Percentiles rank a stretch among this genome's conserved stretches.
Conservation (phyloP, 2,797 vertebrate genomes). For the Cyprinella venusta region DNA sequence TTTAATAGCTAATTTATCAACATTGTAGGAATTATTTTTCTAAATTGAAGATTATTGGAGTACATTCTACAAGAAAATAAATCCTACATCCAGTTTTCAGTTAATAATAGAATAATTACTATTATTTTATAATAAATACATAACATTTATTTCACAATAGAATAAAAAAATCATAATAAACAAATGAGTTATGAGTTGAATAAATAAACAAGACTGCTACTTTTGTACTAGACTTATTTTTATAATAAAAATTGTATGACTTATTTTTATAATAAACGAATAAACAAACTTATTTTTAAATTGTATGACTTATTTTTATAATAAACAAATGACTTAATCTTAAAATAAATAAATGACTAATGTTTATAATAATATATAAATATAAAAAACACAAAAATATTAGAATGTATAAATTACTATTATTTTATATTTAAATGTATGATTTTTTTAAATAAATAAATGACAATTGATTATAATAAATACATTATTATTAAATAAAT, state of each 20-base stretch:
- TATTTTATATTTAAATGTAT: background rate
- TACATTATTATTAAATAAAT: background rate
- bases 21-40: background rate
- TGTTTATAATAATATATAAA: background rate
- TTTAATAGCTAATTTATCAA: background rate
- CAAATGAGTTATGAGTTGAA: background rate
- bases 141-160: background rate
- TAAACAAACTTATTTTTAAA: no score
- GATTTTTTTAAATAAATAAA: background rate
- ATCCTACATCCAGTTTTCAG: background rate
- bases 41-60: background rate
- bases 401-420: background rate
- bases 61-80: no score
- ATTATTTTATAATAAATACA: background rate
- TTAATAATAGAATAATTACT: background rate
- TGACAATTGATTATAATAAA: background rate
- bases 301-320: no score
- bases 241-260: no score
- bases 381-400: no score
- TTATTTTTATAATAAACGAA: no score
- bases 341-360: no score
- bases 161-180: background rate
- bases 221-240: background rate
- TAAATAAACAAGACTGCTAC: background rate
- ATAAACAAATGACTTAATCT: no score